Percentiles rank a stretch among this genome's conserved stretches.
Evolutionary conservation across 2,888 invertebrate genomes (phyloP).

Genomic region (Ophraella communa): DNA sequence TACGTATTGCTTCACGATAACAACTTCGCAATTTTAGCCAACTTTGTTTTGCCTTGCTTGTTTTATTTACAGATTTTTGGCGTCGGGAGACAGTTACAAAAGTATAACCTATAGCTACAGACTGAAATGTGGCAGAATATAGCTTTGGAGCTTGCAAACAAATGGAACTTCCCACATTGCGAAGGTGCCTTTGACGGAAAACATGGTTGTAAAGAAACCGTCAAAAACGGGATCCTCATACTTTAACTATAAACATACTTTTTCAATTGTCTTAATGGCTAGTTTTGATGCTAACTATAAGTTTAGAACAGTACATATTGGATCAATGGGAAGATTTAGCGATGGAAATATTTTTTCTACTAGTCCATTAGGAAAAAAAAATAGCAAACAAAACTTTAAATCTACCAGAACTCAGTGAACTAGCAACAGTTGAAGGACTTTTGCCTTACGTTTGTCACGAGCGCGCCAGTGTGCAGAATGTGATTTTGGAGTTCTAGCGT

Average conservation of each 20-base stretch:
- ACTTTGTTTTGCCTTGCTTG: constrained; percentile 16
- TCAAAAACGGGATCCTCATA: constrained; percentile 41
- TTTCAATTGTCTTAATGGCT: constrained; percentile 44
- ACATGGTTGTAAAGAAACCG: constrained; percentile 43
- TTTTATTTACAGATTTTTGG: constrained; percentile 20
- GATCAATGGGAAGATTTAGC: constrained; percentile 44
- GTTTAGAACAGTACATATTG: constrained; percentile 43
- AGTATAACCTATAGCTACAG: constrained; percentile 34
- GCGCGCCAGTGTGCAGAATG: too few relatives aligned
- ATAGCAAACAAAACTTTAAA: constrained; percentile 14
- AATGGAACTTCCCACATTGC: neutral
- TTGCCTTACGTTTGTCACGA: constrained; percentile 30
- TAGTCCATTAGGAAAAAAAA: constrained; percentile 8
- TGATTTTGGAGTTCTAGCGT: too few relatives aligned
- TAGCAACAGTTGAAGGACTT: constrained; percentile 12
- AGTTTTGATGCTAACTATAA: constrained; percentile 43
- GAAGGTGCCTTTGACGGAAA: constrained; percentile 45
- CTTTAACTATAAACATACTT: constrained; percentile 45
- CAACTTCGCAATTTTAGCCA: constrained; percentile 27
- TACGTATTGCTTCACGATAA: constrained; percentile 19
- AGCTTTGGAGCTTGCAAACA: too few relatives aligned
- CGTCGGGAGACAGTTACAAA: constrained; percentile 27
- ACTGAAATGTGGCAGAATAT: too few relatives aligned
- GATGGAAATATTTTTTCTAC: constrained; percentile 31
- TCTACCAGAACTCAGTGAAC: constrained; percentile 17